These are phyloP conservation scores for Lepisosteus oculatus DNA, from an alignment of 2,113 vertebrate species.

Conservation along the genomic window DNA sequence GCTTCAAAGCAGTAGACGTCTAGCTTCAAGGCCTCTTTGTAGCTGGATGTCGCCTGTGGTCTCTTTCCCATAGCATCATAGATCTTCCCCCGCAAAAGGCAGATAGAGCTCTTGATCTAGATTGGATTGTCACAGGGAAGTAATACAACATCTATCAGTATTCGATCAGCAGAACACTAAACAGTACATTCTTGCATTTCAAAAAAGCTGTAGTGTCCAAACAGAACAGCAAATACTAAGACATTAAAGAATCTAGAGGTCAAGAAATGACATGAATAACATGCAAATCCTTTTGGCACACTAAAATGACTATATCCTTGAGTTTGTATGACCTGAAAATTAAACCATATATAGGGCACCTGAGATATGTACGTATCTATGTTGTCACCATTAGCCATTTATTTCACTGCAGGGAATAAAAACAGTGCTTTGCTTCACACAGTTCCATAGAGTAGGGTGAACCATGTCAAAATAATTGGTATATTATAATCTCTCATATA, in stretches of 20 bases:
- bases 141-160: constrained; percentile 37
- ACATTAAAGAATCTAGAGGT: neutral
- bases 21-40: constrained; percentile 97
- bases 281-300: neutral
- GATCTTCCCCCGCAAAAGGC: constrained; percentile 94
- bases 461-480: too few relatives aligned
- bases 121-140: constrained; percentile 47
- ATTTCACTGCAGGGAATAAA: too few relatives aligned
- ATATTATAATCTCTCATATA: too few relatives aligned
- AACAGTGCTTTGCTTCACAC: too few relatives aligned
- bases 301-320: too few relatives aligned
- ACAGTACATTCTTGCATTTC: neutral
- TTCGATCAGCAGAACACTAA: constrained; percentile 14
- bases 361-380: too few relatives aligned
- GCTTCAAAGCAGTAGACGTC: constrained; percentile 99
- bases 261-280: neutral
- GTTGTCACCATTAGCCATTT: too few relatives aligned
- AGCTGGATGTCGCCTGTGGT: constrained; percentile 90
- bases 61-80: constrained; percentile 97
- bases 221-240: neutral
- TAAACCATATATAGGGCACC: too few relatives aligned
- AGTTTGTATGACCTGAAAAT: too few relatives aligned
- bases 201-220: neutral
- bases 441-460: too few relatives aligned
- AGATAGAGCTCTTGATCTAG: constrained; percentile 95